These are phyloP conservation scores for Tachystola acroxantha DNA, from an alignment of 2,888 invertebrate species.

Conservation along the genomic window DNA sequence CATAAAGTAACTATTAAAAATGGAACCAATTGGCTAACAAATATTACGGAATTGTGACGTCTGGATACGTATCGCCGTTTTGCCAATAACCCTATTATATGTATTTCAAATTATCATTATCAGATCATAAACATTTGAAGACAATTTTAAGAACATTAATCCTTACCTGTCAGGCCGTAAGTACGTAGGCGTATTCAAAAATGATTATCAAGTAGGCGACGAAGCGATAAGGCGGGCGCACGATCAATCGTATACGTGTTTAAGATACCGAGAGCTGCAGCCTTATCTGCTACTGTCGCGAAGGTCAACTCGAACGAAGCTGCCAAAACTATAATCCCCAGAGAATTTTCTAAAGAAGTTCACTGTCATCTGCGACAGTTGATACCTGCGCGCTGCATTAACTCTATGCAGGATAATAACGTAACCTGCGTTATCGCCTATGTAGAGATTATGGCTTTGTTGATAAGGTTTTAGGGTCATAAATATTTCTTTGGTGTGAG, in stretches of 20 bases:
- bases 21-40: no score
- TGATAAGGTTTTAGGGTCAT: slow-evolving; percentile 11
- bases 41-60: no score
- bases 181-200: slow-evolving; percentile 63
- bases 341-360: slow-evolving; percentile 34
- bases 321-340: slow-evolving; percentile 40
- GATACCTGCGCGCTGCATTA: slow-evolving; percentile 19
- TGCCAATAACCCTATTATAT: no score
- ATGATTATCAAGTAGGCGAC: slow-evolving; percentile 58
- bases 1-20: no score
- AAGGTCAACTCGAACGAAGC: slow-evolving; percentile 49
- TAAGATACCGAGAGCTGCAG: slow-evolving; percentile 44
- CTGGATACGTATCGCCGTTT: no score
- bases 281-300: slow-evolving; percentile 48
- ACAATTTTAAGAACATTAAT: slow-evolving; percentile 31
- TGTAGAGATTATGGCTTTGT: slow-evolving; percentile 8
- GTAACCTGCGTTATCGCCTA: slow-evolving; percentile 1
- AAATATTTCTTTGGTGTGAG: slow-evolving; percentile 4
- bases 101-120: slow-evolving; percentile 2
- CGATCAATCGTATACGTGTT: slow-evolving; percentile 53
- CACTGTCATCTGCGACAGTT: slow-evolving; percentile 29
- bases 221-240: slow-evolving; percentile 56
- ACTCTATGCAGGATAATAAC: background rate
- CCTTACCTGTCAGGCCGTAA: slow-evolving; percentile 49
- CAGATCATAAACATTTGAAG: slow-evolving; percentile 9